Evolutionary conservation across 2,113 vertebrate genomes (phyloP).

Genomic region (Megaceryle torquata): DNA sequence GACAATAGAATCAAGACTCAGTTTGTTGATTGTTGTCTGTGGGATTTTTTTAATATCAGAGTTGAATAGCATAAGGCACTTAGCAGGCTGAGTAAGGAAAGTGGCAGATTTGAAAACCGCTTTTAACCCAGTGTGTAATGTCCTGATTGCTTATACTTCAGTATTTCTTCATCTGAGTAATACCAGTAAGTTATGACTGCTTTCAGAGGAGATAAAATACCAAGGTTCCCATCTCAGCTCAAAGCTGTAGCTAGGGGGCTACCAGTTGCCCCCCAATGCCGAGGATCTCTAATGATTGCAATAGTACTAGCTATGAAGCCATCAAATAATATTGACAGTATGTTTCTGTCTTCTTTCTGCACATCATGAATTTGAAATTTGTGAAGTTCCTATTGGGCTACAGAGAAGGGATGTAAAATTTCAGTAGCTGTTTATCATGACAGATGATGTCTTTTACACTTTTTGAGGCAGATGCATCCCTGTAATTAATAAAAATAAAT

Average conservation of each 20-base stretch:
- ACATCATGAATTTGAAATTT: neutral
- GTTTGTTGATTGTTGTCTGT: neutral
- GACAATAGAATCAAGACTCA: neutral
- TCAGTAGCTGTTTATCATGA: neutral
- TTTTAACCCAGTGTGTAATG: neutral
- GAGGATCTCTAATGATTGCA: neutral
- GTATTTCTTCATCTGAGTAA: neutral
- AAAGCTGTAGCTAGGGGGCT: neutral
- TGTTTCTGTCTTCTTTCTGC: neutral
- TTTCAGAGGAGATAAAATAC: neutral
- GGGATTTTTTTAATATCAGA: neutral
- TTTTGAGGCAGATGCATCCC: neutral
- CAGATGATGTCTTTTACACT: neutral
- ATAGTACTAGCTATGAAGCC: neutral
- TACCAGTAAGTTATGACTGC: neutral
- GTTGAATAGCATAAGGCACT: neutral
- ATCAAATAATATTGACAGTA: neutral
- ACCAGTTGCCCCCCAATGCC: neutral
- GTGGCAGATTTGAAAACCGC: neutral
- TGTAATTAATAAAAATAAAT: slow-evolving; percentile 26
- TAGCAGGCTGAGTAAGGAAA: neutral
- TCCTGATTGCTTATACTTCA: neutral
- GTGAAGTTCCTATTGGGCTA: neutral
- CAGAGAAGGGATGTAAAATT: neutral
- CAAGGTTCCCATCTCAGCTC: neutral